Evolutionary conservation across 92 coral and sea anemone species (phyloP), one percentile per base, ranked within the genome.

Genomic region (Umimayanthus kanabou): DNA sequence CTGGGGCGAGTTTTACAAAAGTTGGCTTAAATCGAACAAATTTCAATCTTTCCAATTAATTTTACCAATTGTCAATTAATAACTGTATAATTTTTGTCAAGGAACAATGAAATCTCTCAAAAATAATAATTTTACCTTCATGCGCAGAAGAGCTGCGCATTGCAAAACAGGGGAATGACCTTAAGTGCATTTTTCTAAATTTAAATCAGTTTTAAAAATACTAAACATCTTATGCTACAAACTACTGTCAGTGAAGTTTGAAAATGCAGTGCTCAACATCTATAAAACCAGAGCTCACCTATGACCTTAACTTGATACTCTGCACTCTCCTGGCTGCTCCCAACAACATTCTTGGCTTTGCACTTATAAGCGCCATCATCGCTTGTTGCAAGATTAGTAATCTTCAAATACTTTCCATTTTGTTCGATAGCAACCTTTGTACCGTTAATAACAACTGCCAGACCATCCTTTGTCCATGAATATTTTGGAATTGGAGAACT

Each of bases 301-400:
- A 91, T 80, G 0, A 91, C 93, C 42, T 74, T 42, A 66, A 91
- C 6, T 8, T 73, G n/a, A 53, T 88, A 88, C 0, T 61, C 66
- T 26, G 69, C 70, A 86, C 97, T 94, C 22, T 61, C 75, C 20
- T 83, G 47, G 15, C 80, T 88, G 3, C 80, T 64, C 2, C 91
- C 91, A 39, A 71, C 49, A 5, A 16, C 22, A 84, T 87, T 90
- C n/a, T 70, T 75, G 49, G 93, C 98, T 50, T 42, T 76, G 79
- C 99, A 97, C 4, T 87, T 74, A 73, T 97, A 97, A 0, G 39
- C 87, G 5, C 99, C 99, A 86, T 91, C 83, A 80, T 95, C 97
- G 1, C 61, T 43, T 64, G 39, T 43, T 2, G 73, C 80, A 29
- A 95, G 92, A 43, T 90, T 95, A 0, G 65, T 80, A 5, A 97